A percentile compares a stretch with the other conserved stretches of the same genome.
Evolutionary conservation across 2,113 vertebrate genomes (phyloP).

Genomic region (Corydoras maculifer): DNA sequence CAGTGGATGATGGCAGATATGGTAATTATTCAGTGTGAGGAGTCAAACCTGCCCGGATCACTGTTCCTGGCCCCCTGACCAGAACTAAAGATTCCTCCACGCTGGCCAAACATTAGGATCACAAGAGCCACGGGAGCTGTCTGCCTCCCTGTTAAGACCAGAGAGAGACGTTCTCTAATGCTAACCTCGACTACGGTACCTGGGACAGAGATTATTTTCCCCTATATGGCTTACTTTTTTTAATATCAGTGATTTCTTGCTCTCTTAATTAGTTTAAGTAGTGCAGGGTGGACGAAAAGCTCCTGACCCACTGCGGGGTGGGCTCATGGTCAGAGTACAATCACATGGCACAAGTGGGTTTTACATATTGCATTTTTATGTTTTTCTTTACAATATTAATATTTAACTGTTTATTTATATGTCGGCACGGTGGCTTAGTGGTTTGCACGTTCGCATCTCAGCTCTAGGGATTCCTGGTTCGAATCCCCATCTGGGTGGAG

Average conservation of each 20-base stretch:
- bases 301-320: no score
- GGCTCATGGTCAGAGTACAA: no score
- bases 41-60: slow-evolving; percentile 7
- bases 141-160: slow-evolving; percentile 45
- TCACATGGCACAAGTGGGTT: no score
- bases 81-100: slow-evolving; percentile 33
- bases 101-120: slow-evolving; percentile 27
- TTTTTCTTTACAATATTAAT: no score
- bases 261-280: background rate
- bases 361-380: no score
- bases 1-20: slow-evolving; percentile 27
- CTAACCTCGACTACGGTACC: slow-evolving; percentile 47
- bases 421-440: no score
- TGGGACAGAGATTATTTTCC: slow-evolving; percentile 53
- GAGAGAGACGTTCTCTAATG: slow-evolving; percentile 45
- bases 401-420: no score
- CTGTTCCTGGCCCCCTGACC: slow-evolving; percentile 2
- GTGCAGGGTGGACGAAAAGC: no score
- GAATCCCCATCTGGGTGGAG: no score
- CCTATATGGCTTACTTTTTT: slow-evolving; percentile 45
- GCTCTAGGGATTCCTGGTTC: no score
- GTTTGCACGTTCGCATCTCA: no score
- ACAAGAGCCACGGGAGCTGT: slow-evolving; percentile 45
- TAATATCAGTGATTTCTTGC: background rate
- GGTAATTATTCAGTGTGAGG: slow-evolving; percentile 26